These are phyloP conservation scores for Eupeodes corollae DNA, from an alignment of 1,140 invertebrate genomes.

Conservation along the genomic window DNA sequence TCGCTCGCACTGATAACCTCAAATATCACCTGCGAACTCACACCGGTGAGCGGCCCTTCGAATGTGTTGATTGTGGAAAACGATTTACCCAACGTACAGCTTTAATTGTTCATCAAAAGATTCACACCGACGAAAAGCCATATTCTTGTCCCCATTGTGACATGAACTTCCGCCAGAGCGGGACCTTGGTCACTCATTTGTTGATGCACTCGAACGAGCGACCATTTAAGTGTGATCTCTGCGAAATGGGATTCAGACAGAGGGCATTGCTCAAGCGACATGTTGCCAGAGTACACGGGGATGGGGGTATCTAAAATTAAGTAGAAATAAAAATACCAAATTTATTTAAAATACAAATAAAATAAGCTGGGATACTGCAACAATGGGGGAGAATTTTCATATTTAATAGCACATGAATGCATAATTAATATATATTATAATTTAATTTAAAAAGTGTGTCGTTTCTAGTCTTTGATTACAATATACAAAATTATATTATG, in stretches of 20 bases:
- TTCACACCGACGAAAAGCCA: neutral
- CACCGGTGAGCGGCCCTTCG: neutral
- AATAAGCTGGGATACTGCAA: no score
- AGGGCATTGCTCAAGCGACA: slow-evolving; percentile 13
- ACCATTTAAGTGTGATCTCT: slow-evolving; percentile 55
- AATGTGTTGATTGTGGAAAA: neutral
- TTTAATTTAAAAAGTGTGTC: no score
- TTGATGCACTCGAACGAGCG: slow-evolving; percentile 55
- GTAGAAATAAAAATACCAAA: no score
- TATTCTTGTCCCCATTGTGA: neutral
- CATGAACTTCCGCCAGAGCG: slow-evolving; percentile 40
- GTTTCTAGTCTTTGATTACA: no score
- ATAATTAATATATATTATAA: no score
- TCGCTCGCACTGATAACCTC: neutral
- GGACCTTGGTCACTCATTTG: slow-evolving; percentile 40
- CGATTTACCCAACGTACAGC: neutral
- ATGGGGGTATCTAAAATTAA: no score
- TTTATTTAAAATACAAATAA: no score
- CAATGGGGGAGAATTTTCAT: no score
- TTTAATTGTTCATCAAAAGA: neutral
- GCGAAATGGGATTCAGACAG: slow-evolving; percentile 40
- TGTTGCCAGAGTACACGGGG: neutral
- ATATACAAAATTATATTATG: no score
- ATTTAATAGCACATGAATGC: no score
- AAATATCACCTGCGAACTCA: neutral